Conservation (phyloP, 2,888 invertebrate species). For the Drosophila atroscutellata region DNA sequence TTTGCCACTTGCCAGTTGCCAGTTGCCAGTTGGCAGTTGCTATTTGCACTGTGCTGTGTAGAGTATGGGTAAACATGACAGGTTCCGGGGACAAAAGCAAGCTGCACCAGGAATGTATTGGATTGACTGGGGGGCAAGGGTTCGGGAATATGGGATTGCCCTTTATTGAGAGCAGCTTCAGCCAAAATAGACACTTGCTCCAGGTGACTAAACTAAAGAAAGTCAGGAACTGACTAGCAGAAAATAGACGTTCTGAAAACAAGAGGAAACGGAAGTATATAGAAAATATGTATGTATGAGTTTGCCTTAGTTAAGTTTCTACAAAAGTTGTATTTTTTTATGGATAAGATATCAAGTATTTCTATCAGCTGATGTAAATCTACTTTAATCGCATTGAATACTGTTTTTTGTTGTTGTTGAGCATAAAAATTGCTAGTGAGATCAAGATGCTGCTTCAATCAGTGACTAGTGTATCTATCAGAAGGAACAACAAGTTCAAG, state of each 20-base stretch:
- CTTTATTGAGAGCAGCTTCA: constrained; percentile 16
- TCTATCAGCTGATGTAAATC: not conserved
- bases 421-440: not conserved
- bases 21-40: not conserved
- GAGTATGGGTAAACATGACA: constrained; percentile 20
- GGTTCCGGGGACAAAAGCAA: not conserved
- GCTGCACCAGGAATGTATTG: constrained; percentile 2
- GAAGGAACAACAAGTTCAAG: constrained; percentile 17
- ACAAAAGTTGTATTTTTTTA: not conserved
- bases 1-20: not conserved
- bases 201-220: constrained; percentile 12
- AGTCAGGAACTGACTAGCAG: constrained; percentile 1
- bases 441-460: not conserved
- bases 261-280: constrained; percentile 7
- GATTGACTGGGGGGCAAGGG: not conserved
- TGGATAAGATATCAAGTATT: not conserved
- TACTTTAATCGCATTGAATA: not conserved
- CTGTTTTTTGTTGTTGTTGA: not conserved
- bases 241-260: not conserved
- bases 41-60: constrained; percentile 10
- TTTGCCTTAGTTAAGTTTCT: not conserved
- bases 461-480: constrained; percentile 1
- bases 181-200: constrained; percentile 7
- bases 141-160: not conserved
- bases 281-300: not conserved